Evolutionary conservation across 2,888 invertebrate species (phyloP).

Genomic region (Meganola albula): DNA sequence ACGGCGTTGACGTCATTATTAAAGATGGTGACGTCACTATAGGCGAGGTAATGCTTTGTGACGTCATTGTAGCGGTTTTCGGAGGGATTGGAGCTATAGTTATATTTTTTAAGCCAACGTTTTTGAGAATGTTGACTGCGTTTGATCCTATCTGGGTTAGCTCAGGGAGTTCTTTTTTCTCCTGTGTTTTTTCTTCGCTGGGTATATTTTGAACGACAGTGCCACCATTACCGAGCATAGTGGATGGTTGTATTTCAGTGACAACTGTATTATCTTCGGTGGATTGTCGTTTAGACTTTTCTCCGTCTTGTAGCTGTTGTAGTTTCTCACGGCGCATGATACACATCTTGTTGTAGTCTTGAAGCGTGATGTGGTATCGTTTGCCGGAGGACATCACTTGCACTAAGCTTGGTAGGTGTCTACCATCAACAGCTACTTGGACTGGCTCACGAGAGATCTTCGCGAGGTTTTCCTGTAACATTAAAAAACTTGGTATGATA

Average conservation of each 20-base stretch:
- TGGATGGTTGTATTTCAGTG: conserved; percentile 59
- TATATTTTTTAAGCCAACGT: conserved; percentile 69
- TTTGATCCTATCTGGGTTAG: conserved; percentile 45
- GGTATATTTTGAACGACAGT: conserved; percentile 48
- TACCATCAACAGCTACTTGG: conserved; percentile 78
- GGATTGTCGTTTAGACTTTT: conserved; percentile 35
- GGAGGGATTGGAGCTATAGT: conserved; percentile 68
- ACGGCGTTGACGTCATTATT: conserved; percentile 45
- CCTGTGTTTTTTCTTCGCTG: conserved; percentile 36
- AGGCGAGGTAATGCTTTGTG: conserved; percentile 39
- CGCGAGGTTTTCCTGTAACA: conserved; percentile 62
- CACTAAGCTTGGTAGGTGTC: conserved; percentile 80
- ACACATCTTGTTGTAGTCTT: conserved; percentile 89
- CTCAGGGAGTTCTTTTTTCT: conserved; percentile 42
- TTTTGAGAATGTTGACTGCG: conserved; percentile 66
- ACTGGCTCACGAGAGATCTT: conserved; percentile 64
- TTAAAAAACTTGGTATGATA: too few relatives aligned
- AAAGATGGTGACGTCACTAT: conserved; percentile 46
- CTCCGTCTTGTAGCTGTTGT: conserved; percentile 76
- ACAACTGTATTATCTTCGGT: conserved; percentile 44
- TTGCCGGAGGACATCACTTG: conserved; percentile 87
- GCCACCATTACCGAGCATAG: conserved; percentile 62
- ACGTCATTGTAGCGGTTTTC: conserved; percentile 61
- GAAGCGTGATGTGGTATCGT: conserved; percentile 86
- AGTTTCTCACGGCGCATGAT: conserved; percentile 82